phyloP scores from a whole-genome alignment of 2,888 invertebrate species.

The Odiellus spinosus region DNA sequence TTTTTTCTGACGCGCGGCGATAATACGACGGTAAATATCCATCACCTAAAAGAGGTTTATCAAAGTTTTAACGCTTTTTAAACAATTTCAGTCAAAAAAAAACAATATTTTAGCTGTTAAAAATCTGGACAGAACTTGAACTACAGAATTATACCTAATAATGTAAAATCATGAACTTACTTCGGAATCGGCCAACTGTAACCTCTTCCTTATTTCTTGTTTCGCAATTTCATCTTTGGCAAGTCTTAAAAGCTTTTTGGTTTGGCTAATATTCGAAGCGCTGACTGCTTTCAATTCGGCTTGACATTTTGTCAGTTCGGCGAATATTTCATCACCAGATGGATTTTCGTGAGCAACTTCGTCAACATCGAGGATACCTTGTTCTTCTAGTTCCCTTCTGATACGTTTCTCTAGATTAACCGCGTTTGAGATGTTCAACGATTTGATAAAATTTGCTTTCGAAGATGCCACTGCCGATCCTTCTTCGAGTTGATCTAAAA shows the following conservation, averaged over 20 bases:
- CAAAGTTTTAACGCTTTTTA: too few species aligned
- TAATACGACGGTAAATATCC: slow-evolving; percentile 68
- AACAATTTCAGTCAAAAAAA: too few species aligned
- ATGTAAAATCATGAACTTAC: slow-evolving; percentile 19
- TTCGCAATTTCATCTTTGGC: slow-evolving; percentile 63
- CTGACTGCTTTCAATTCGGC: slow-evolving; percentile 41
- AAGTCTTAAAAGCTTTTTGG: slow-evolving; percentile 47
- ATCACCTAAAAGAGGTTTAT: slow-evolving; percentile 40
- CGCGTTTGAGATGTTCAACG: slow-evolving; percentile 25
- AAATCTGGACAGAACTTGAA: slow-evolving; percentile 1
- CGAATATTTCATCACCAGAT: slow-evolving; percentile 63
- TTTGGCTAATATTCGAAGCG: slow-evolving; percentile 54
- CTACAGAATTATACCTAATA: background rate
- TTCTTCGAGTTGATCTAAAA: too few species aligned
- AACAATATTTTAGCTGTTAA: background rate
- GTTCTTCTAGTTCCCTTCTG: slow-evolving; percentile 67
- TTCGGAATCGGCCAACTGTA: slow-evolving; percentile 47
- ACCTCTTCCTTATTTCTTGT: slow-evolving; percentile 57
- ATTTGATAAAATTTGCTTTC: slow-evolving; percentile 18
- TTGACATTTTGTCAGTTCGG: slow-evolving; percentile 73
- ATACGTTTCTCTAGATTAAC: slow-evolving; percentile 55
- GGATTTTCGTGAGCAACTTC: slow-evolving; percentile 32
- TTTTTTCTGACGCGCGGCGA: slow-evolving; percentile 62
- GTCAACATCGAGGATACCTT: slow-evolving; percentile 38
- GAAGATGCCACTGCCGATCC: too few species aligned